Conservation (phyloP, 2,113 vertebrate species). For the Epinephelus cyanopodus region DNA sequence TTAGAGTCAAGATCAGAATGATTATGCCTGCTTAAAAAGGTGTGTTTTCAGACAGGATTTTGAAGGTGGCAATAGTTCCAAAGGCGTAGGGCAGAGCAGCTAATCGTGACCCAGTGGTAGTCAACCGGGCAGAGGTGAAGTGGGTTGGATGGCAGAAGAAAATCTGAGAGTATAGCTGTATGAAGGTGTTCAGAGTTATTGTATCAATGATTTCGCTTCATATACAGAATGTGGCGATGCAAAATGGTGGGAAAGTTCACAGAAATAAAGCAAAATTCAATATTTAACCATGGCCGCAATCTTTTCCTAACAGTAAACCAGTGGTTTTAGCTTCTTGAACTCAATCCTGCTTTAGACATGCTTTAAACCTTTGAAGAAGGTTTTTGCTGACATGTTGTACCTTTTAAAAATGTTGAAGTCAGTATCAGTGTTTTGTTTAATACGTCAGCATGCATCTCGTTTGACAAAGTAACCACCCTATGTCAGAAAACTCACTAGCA, state of each 20-base stretch:
- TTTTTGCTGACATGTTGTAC: neutral
- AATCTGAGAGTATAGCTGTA: too few species aligned
- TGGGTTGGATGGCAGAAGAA: too few species aligned
- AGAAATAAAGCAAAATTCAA: neutral
- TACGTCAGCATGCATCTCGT: neutral
- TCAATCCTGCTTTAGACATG: neutral
- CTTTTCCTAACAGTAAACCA: neutral
- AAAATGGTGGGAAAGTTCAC: neutral
- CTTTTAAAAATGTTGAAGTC: neutral
- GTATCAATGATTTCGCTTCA: neutral
- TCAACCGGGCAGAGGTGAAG: too few species aligned
- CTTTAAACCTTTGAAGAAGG: neutral
- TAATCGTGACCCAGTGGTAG: too few species aligned
- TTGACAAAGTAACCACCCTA: slow-evolving; percentile 30
- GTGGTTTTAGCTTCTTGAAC: neutral
- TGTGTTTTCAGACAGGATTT: too few species aligned
- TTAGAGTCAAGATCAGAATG: too few species aligned
- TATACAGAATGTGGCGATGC: neutral
- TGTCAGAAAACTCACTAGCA: slow-evolving; percentile 58
- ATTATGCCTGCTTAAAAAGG: too few species aligned
- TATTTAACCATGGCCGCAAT: neutral
- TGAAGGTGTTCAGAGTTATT: neutral
- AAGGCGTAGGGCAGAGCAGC: too few species aligned
- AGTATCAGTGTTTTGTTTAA: neutral
- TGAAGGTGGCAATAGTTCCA: too few species aligned